A percentile compares a stretch with the other conserved stretches of the same genome.
Conservation (phyloP, 1,140 invertebrate genomes). For the Drosophila nigromelanica region DNA sequence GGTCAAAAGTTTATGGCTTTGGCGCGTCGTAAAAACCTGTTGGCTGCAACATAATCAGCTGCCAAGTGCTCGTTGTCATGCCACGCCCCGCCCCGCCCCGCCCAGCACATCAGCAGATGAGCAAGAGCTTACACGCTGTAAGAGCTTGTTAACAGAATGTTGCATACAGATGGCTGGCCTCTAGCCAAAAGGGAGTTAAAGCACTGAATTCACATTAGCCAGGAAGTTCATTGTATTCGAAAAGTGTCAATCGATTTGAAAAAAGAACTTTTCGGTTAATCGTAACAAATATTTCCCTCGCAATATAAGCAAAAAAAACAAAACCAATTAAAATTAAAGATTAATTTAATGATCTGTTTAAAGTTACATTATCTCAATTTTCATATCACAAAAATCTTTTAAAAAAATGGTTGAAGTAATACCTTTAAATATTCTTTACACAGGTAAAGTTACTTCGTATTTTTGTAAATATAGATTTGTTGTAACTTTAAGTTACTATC, state of each 20-base stretch:
- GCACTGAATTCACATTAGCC: background rate
- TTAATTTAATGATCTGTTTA: too few species aligned
- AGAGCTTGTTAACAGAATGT: constrained; percentile 66
- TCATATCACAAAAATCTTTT: too few species aligned
- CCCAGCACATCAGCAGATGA: background rate
- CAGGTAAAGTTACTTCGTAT: too few species aligned
- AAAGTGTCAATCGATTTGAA: background rate
- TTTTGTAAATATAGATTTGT: too few species aligned
- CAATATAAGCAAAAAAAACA: too few species aligned
- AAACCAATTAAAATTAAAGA: too few species aligned
- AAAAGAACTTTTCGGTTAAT: too few species aligned
- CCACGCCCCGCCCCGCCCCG: background rate
- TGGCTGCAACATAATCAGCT: constrained; percentile 58
- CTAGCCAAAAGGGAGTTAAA: constrained; percentile 1
- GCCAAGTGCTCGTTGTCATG: constrained; percentile 24
- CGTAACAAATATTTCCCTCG: too few species aligned
- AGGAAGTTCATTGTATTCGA: background rate
- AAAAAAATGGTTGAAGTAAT: too few species aligned
- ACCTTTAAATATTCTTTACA: too few species aligned
- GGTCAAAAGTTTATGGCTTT: constrained; percentile 79
- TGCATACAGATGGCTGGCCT: constrained; percentile 25
- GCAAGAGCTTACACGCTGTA: constrained; percentile 57
- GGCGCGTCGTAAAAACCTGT: constrained; percentile 75
- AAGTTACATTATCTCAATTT: too few species aligned
- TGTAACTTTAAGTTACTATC: too few species aligned